Evolutionary conservation across 30 jellyfish, hydroid and myxozoan species (phyloP), one percentile per base, ranked within the genome.

Genomic region (Hydra vulgaris): DNA sequence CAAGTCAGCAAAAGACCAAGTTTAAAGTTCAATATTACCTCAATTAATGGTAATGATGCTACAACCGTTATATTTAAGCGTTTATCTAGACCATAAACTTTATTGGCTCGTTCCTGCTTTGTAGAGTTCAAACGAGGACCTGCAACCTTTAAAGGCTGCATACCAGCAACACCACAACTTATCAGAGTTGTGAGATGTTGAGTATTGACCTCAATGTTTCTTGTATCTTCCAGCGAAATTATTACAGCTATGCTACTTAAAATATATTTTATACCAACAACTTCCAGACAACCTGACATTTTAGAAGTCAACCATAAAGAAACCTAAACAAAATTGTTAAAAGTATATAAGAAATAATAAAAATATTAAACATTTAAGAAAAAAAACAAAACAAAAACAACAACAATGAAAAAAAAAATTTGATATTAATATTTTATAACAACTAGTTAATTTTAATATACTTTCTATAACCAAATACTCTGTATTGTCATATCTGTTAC

Each of bases 121-220:
- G 89, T 89, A 26, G 75, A 26, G 77, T 89, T 89, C 20, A 89
- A 84, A 27, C 97, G 73, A 0, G 95, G 93, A 12, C 97, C 97
- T 76, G 74, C 74, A 55, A 89, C 86, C 20, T 80, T 72, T n/a
- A 89, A 72, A 22, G 73, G 27, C 27, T 85, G 95, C 86, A 74
- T 79, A 7, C 97, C 97, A 21, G 74, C 54, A 1, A 89, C 93
- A 20, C 97, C 97, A 19, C 79, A 82, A 0, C 85, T 81, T 24
- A 75, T 54, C 88, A 88, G 72, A 7, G 95, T 77, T 7, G 87
- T 69, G 53, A 79, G 79, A 77, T 84, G 90, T 21, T 74, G 85
- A 4, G 79, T 77, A 79, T 71, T 84, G 82, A 88, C 67, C 26
- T 88, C 96, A 21, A 80, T 72, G 54, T 84, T 88, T 17, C 89